Evolutionary conservation across 2,888 invertebrate species (phyloP).

Genomic region (Melieria omissa): DNA sequence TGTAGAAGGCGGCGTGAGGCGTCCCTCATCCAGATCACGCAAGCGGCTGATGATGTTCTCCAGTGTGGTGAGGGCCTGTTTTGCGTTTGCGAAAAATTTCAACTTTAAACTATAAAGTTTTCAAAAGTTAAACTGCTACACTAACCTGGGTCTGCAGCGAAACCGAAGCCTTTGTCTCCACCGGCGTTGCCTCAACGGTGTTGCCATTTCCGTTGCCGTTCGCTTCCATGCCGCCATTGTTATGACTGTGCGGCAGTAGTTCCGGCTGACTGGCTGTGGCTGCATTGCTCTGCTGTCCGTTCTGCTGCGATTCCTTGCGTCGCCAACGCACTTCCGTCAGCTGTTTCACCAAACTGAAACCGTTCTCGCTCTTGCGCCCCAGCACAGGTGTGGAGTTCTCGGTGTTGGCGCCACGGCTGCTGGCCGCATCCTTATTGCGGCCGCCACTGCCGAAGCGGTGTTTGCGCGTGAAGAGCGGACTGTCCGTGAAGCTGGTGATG

Average conservation of each 20-base stretch:
- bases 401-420: slow-evolving; percentile 47
- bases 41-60: slow-evolving; percentile 71
- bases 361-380: slow-evolving; percentile 62
- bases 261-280: neutral
- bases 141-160: slow-evolving; percentile 66
- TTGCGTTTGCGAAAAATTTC: neutral
- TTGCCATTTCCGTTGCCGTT: slow-evolving; percentile 44
- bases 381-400: slow-evolving; percentile 62
- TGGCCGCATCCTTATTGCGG: slow-evolving; percentile 53
- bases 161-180: slow-evolving; percentile 65
- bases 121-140: neutral
- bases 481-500: slow-evolving; percentile 67
- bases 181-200: slow-evolving; percentile 63
- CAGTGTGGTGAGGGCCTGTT: slow-evolving; percentile 70
- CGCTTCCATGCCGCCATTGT: neutral
- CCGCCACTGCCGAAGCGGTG: slow-evolving; percentile 64
- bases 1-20: slow-evolving; percentile 67
- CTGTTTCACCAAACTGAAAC: slow-evolving; percentile 65
- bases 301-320: slow-evolving; percentile 58
- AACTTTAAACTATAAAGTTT: neutral
- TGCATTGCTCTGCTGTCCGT: slow-evolving; percentile 33
- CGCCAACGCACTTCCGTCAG: slow-evolving; percentile 64
- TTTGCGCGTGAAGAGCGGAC: slow-evolving; percentile 66
- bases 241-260: slow-evolving; percentile 14
- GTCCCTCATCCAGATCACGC: slow-evolving; percentile 69